phyloP scores from a whole-genome alignment of 2,113 vertebrate genomes.

The Cervus canadensis region DNA sequence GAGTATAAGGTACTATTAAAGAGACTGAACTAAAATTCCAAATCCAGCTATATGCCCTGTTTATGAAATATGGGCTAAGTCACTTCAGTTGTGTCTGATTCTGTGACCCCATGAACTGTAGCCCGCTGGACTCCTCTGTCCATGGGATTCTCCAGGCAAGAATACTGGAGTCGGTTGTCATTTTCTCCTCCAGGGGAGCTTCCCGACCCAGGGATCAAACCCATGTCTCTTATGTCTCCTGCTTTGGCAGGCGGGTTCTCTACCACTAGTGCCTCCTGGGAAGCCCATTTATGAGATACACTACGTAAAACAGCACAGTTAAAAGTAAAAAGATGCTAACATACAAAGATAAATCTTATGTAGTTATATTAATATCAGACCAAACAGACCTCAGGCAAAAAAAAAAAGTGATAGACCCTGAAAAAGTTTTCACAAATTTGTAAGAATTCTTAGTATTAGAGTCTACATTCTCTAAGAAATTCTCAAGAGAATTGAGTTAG shows the following conservation, averaged over 20 bases:
- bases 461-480: not conserved
- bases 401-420: not conserved
- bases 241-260: not conserved
- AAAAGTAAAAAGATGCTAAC: not conserved
- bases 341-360: not conserved
- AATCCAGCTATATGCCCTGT: not conserved
- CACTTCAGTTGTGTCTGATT: not conserved
- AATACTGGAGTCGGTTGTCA: not conserved
- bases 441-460: not conserved
- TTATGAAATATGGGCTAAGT: not conserved
- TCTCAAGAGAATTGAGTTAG: not conserved
- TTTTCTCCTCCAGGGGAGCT: not conserved
- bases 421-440: not conserved
- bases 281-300: not conserved
- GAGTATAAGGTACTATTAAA: not conserved
- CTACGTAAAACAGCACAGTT: not conserved
- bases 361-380: not conserved
- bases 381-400: not conserved
- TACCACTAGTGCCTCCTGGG: not conserved
- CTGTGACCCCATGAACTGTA: not conserved
- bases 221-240: not conserved
- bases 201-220: not conserved
- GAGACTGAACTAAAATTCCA: not conserved
- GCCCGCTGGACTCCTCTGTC: not conserved
- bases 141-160: not conserved